Evolutionary conservation across 2,888 invertebrate genomes (phyloP).

Genomic region (Zeuzera pyrina): DNA sequence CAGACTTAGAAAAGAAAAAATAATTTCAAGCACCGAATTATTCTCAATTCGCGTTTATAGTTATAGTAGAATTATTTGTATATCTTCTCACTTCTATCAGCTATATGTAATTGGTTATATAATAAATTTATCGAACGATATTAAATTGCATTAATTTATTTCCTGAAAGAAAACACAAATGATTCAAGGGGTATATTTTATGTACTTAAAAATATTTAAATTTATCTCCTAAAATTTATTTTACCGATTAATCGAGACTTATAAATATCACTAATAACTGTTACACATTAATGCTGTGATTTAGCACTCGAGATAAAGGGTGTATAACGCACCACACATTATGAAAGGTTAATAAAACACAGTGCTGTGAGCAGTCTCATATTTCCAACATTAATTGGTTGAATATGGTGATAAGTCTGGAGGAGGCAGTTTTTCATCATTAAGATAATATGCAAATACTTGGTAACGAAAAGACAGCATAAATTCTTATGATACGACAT

Average conservation of each 20-base stretch:
- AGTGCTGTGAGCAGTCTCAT: constrained; percentile 36
- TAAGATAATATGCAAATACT: constrained; percentile 59
- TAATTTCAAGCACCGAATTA: too few species aligned
- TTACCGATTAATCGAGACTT: constrained; percentile 26
- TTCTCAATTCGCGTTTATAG: too few species aligned
- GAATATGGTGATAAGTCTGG: constrained; percentile 53
- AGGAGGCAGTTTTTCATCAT: constrained; percentile 50
- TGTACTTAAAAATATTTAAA: not conserved
- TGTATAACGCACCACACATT: too few species aligned
- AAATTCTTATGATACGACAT: constrained; percentile 35
- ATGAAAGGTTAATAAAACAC: constrained; percentile 59
- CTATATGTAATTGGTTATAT: too few species aligned
- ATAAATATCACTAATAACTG: constrained; percentile 31
- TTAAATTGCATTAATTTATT: too few species aligned
- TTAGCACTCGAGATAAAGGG: constrained; percentile 42
- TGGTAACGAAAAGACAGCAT: constrained; percentile 36
- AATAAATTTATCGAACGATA: too few species aligned
- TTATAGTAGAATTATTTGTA: too few species aligned
- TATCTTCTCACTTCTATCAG: too few species aligned
- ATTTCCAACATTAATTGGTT: constrained; percentile 61
- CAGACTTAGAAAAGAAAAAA: too few species aligned
- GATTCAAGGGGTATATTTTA: constrained; percentile 16
- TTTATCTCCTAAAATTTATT: too few species aligned
- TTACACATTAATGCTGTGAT: constrained; percentile 45
- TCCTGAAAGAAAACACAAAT: too few species aligned